Base-by-base conservation (phyloP, 2,888 invertebrate species). In the Hartigia nigra region DNA sequence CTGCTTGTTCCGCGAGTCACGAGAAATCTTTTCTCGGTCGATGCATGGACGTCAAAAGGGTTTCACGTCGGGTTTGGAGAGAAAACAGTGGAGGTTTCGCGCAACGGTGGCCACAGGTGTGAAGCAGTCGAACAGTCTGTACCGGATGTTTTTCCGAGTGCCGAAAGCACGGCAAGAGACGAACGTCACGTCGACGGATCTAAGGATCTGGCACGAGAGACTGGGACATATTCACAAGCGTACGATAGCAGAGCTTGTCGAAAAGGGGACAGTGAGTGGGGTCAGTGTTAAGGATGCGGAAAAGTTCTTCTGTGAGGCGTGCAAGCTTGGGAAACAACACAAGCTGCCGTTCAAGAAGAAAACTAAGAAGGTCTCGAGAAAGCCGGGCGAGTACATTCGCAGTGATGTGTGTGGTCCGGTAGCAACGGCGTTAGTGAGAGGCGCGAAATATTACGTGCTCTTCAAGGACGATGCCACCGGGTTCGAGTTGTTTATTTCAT, bases 21-120 rank as follows among this genome's bases (percentile, higher is more conserved):
- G 23, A 86, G 86, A 81, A 90, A 91, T 77, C 76, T 91, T 14
- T 89, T 90, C 77, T 91, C 89, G 0, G 89, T 90, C 80, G 90
- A 89, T 1, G 85, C 77, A 0, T 78, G 84, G 3, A 87, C 85
- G 4, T 81, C 84, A 23, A 86, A 87, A 81, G 85, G 85, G 0
- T 81, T 80, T 74, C 76, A 35, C 78, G 80, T 81, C 23, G 69
- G 86, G 0, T 90, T 89, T 75, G 84, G 86, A 35, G 76, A 77
- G 12, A 35, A 79, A 14, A 3, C 70, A 14, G 86, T 85, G 12
- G 77, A 82, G 74, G 81, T 88, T 12, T 74, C 69, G 37, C 77
- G 85, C 12, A 74, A 81, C 37, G 78, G 77, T 12, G 12, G 83
- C 82, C 23, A 77, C 78, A 39, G 87, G 85, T 14, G 4, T 80